phyloP scores from a whole-genome alignment of 2,113 vertebrate genomes.

The Datnioides undecimradiatus region DNA sequence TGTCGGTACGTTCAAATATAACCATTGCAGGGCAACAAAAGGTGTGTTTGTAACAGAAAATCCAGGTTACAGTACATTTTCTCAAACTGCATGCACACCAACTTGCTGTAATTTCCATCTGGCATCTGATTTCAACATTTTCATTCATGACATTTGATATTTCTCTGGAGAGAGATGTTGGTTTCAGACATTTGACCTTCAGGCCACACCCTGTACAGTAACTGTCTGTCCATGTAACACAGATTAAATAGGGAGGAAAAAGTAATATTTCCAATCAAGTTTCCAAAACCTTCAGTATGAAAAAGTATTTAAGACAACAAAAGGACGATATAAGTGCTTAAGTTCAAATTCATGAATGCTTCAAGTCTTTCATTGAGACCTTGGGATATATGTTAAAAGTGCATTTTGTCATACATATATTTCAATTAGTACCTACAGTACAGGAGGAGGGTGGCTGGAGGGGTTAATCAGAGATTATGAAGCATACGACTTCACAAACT shows the following conservation, averaged over 20 bases:
- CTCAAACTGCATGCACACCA: constrained; percentile 57
- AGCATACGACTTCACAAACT: constrained; percentile 43
- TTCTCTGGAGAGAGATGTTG: neutral
- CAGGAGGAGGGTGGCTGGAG: neutral
- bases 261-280: constrained; percentile 59
- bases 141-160: constrained; percentile 45
- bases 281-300: constrained; percentile 56
- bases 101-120: constrained; percentile 46
- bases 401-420: constrained; percentile 75
- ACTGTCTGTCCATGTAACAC: constrained; percentile 55
- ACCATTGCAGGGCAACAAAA: constrained; percentile 33
- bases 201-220: constrained; percentile 34
- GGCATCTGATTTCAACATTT: constrained; percentile 30
- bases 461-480: constrained; percentile 32
- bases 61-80: constrained; percentile 78
- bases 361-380: constrained; percentile 76
- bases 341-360: constrained; percentile 74
- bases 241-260: constrained; percentile 35
- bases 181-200: constrained; percentile 48
- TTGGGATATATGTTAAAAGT: constrained; percentile 81
- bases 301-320: constrained; percentile 68
- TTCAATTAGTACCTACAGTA: constrained; percentile 67
- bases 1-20: constrained; percentile 62
- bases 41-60: constrained; percentile 67
- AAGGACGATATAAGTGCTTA: constrained; percentile 81